phyloP scores from a whole-genome alignment of 2,113 vertebrate genomes.

The Alethe castanea region DNA sequence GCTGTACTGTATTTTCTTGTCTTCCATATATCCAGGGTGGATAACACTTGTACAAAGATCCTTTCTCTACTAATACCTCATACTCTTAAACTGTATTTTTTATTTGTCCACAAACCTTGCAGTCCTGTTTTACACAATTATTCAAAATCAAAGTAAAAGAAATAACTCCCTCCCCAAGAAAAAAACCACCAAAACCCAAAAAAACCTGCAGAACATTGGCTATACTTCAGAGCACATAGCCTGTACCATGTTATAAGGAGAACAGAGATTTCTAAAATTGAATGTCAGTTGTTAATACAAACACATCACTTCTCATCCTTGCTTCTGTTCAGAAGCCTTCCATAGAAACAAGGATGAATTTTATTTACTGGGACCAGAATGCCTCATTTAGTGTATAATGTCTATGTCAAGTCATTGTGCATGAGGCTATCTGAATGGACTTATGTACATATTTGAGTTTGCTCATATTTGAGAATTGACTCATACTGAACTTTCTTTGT shows the following conservation, averaged over 20 bases:
- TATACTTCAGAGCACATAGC: neutral
- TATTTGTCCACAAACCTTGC: neutral
- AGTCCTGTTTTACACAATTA: neutral
- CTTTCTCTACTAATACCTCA: neutral
- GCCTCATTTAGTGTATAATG: neutral
- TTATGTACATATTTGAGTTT: neutral
- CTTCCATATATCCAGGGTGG: neutral
- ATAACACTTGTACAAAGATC: neutral
- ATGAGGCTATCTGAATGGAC: neutral
- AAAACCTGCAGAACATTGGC: neutral
- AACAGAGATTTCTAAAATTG: neutral
- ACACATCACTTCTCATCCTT: neutral
- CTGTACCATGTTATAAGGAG: neutral
- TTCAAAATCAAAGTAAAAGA: neutral
- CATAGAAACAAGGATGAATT: neutral
- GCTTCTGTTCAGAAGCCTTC: neutral
- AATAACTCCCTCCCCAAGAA: neutral
- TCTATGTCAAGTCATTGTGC: neutral
- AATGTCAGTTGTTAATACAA: neutral
- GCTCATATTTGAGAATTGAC: neutral
- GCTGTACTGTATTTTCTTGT: neutral
- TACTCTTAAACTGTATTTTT: neutral
- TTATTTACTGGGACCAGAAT: neutral
- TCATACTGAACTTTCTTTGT: neutral
- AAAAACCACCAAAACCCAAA: too few relatives aligned